Evolutionary conservation across 2,113 vertebrate genomes (phyloP).

Genomic region (Nothocercus nigrocapillus): DNA sequence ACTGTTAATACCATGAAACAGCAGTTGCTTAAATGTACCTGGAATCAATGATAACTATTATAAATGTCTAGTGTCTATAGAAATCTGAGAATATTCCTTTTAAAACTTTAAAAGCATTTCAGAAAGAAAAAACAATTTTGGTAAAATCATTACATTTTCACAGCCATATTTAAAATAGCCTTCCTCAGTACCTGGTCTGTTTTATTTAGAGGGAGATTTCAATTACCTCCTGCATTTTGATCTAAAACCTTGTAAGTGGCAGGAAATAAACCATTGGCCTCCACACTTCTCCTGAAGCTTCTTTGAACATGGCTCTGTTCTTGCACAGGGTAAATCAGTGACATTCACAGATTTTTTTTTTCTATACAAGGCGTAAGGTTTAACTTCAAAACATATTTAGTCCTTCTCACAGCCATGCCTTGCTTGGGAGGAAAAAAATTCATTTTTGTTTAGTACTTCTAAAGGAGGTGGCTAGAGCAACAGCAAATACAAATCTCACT

Average conservation of each 20-base stretch:
- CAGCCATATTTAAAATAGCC: not conserved
- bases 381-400: slow-evolving; percentile 10
- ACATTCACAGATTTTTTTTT: not conserved
- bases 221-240: slow-evolving; percentile 13
- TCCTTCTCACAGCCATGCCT: not conserved
- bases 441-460: not conserved
- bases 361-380: not conserved
- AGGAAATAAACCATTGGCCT: not conserved
- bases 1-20: not conserved
- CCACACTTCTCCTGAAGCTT: not conserved
- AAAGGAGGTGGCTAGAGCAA: not conserved
- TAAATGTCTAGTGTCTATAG: not conserved
- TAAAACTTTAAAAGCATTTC: not conserved
- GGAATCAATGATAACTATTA: not conserved
- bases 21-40: not conserved
- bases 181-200: not conserved
- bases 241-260: not conserved
- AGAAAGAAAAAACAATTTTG: not conserved
- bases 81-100: not conserved
- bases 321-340: slow-evolving; percentile 2
- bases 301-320: slow-evolving; percentile 2
- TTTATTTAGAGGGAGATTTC: not conserved
- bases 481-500: not conserved
- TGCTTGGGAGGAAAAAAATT: not conserved
- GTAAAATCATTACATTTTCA: not conserved